phyloP scores from a whole-genome alignment of 2,797 vertebrate genomes.

The Phataginus tricuspis region DNA sequence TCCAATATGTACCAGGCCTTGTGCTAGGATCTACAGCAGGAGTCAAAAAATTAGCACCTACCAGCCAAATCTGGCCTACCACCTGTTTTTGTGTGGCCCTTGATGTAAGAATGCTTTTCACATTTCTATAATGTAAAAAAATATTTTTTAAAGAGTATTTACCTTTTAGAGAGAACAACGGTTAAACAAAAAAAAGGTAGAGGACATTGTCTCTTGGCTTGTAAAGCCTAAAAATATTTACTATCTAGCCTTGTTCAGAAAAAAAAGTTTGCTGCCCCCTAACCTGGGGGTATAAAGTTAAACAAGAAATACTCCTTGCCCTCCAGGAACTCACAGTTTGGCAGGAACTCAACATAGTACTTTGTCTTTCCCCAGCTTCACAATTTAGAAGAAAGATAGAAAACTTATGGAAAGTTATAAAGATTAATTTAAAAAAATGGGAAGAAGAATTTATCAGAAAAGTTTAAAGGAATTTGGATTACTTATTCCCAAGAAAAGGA shows the following conservation, averaged over 20 bases:
- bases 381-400: constrained; percentile 45
- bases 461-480: constrained; percentile 73
- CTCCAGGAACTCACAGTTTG: neutral
- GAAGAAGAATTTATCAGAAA: constrained; percentile 71
- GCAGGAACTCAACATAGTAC: neutral
- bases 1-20: neutral
- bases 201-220: neutral
- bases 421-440: constrained; percentile 65
- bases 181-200: neutral
- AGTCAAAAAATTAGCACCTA: neutral
- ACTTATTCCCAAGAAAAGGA: constrained; percentile 73
- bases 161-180: neutral
- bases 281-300: neutral
- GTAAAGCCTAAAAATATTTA: constrained; percentile 20
- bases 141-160: neutral
- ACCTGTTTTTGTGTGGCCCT: neutral
- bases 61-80: neutral
- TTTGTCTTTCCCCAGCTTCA: neutral
- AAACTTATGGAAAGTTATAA: constrained; percentile 64
- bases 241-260: neutral
- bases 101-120: neutral
- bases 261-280: neutral
- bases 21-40: neutral
- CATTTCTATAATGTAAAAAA: constrained; percentile 14
- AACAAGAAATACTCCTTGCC: neutral